These are phyloP conservation scores for Zingel zingel DNA, from an alignment of 2,113 vertebrate species.

Conservation along the genomic window DNA sequence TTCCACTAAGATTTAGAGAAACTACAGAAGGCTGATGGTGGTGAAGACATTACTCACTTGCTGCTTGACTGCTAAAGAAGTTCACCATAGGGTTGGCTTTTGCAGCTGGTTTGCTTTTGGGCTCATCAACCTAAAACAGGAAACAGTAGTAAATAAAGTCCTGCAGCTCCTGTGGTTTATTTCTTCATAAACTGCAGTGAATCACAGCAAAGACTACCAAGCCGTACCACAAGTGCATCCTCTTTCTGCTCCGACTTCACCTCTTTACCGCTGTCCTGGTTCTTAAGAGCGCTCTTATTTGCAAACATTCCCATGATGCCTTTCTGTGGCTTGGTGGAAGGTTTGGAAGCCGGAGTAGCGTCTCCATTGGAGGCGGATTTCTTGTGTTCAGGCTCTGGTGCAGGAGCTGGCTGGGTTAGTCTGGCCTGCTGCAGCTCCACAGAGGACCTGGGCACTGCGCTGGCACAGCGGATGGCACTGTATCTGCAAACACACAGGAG, in stretches of 20 bases:
- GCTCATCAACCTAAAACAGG: constrained; percentile 82
- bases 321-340: constrained; percentile 81
- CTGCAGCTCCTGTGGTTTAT: not conserved
- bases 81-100: constrained; percentile 87
- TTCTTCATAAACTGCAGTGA: not conserved
- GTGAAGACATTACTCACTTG: constrained; percentile 85
- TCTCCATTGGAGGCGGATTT: constrained; percentile 78
- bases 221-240: constrained; percentile 78
- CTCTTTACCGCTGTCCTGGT: constrained; percentile 83
- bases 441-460: constrained; percentile 82
- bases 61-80: constrained; percentile 92
- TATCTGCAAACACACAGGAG: constrained; percentile 80
- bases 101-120: constrained; percentile 83
- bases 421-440: constrained; percentile 73
- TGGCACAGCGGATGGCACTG: constrained; percentile 90
- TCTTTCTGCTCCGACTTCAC: constrained; percentile 86
- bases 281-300: constrained; percentile 82
- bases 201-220: not conserved
- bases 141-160: not conserved
- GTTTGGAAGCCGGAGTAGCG: constrained; percentile 67
- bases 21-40: not conserved
- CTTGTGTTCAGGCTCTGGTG: not conserved
- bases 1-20: not conserved
- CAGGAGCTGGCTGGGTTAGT: constrained; percentile 31
- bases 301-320: constrained; percentile 96